Evolutionary conservation across 2,113 vertebrate genomes (phyloP).

Genomic region (Coracopsis vasa): DNA sequence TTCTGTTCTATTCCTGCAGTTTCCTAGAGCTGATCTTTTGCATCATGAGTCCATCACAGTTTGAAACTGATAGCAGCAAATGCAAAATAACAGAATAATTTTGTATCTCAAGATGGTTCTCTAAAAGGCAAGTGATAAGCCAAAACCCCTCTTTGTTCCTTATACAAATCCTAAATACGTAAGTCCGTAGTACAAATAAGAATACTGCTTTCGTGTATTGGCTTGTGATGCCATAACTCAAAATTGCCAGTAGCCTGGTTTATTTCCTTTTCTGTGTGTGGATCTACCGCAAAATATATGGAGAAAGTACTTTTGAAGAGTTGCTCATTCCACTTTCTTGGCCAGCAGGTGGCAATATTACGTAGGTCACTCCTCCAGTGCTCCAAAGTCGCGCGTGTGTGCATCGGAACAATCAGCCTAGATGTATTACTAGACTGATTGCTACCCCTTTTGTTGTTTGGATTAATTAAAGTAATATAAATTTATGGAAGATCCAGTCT

Average conservation of each 20-base stretch:
- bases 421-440: neutral
- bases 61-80: neutral
- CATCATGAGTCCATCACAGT: neutral
- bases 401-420: neutral
- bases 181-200: neutral
- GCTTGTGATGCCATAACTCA: neutral
- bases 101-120: neutral
- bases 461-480: neutral
- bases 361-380: neutral
- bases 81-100: neutral
- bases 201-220: neutral
- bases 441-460: neutral
- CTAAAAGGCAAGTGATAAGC: neutral
- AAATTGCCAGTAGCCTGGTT: neutral
- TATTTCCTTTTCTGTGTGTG: neutral
- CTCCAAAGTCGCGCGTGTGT: accelerated
- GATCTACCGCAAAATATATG: neutral
- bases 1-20: neutral
- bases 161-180: neutral
- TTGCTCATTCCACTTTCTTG: neutral
- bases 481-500: neutral
- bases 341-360: conserved; percentile 25
- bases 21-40: neutral
- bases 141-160: neutral
- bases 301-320: neutral